phyloP scores from a whole-genome alignment of 2,888 invertebrate species.

The Rapana venosa region DNA sequence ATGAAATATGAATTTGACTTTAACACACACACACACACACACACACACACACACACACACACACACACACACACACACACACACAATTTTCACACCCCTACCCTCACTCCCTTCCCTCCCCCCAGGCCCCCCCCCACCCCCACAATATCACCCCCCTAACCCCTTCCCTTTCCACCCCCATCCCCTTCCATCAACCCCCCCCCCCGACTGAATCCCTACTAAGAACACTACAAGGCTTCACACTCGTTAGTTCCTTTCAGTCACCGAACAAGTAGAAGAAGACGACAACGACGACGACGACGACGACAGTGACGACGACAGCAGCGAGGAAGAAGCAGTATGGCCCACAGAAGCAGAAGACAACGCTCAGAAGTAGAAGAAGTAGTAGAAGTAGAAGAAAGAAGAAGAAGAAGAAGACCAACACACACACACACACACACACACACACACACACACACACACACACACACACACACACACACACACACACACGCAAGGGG shows the following conservation, averaged over 20 bases:
- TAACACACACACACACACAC: not conserved
- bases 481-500: not conserved
- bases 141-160: not conserved
- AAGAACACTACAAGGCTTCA: not conserved
- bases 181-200: not conserved
- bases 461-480: not conserved
- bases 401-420: not conserved
- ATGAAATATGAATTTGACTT: too few species aligned
- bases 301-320: too few species aligned
- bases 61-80: constrained; percentile 1
- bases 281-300: not conserved
- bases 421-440: not conserved
- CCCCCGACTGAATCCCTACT: not conserved
- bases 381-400: not conserved
- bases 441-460: not conserved
- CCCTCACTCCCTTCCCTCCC: not conserved
- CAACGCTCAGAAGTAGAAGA: not conserved
- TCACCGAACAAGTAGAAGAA: not conserved
- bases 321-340: too few species aligned
- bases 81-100: not conserved
- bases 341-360: too few species aligned
- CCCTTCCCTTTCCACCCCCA: not conserved
- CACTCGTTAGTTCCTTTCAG: not conserved
- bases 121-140: not conserved
- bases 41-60: not conserved